A percentile compares a stretch with the other conserved stretches of the same genome.
Evolutionary conservation across 2,113 vertebrate species (phyloP).

Genomic region (Sinocyclocheilus rhinocerous): DNA sequence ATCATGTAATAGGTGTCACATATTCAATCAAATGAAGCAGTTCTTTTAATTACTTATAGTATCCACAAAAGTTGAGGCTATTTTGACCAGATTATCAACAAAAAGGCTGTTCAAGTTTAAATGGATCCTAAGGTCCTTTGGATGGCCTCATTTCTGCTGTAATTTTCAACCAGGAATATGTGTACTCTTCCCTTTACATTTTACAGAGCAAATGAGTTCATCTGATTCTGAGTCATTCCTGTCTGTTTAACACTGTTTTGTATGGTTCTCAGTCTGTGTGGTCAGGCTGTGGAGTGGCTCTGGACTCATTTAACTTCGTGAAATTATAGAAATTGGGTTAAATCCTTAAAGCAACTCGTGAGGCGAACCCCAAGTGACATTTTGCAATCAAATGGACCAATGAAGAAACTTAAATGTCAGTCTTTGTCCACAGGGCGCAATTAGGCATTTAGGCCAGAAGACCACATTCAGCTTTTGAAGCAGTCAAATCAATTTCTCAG

Average conservation of each 20-base stretch:
- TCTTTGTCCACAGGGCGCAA: slow-evolving; percentile 50
- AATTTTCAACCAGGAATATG: neutral
- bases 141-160: neutral
- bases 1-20: slow-evolving; percentile 4
- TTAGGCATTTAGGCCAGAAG: slow-evolving; percentile 52
- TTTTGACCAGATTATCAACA: slow-evolving; percentile 21
- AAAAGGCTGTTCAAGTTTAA: neutral
- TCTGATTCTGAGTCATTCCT: neutral
- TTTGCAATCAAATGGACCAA: slow-evolving; percentile 51
- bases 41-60: slow-evolving; percentile 26
- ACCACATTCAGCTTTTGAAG: slow-evolving; percentile 32
- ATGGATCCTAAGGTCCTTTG: neutral
- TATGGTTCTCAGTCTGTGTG: slow-evolving; percentile 26
- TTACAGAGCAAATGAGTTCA: slow-evolving; percentile 11
- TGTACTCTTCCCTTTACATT: neutral
- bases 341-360: slow-evolving; percentile 29
- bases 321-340: slow-evolving; percentile 42
- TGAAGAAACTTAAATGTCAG: slow-evolving; percentile 48
- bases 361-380: slow-evolving; percentile 43
- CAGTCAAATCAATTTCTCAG: slow-evolving; percentile 36
- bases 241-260: neutral
- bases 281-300: slow-evolving; percentile 25
- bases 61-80: slow-evolving; percentile 7
- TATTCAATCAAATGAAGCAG: slow-evolving; percentile 1
- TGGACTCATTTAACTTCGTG: slow-evolving; percentile 35